phyloP scores from a whole-genome alignment of 2,888 invertebrate species.

The Entomobrya proxima region DNA sequence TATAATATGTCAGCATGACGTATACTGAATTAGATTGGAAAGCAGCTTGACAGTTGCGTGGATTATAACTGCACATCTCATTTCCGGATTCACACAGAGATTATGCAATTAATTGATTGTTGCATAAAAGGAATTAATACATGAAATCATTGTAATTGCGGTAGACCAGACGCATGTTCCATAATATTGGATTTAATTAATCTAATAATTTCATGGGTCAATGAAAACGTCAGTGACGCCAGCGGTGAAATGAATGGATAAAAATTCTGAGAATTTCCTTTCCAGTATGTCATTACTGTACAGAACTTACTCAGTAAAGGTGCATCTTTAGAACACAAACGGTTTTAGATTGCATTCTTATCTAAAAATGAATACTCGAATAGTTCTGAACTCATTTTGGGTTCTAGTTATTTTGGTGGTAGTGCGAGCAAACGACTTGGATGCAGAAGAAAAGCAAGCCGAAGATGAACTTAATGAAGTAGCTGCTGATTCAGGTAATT shows the following conservation, averaged over 20 bases:
- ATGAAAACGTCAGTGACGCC: neutral
- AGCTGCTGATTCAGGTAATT: slow-evolving; percentile 21
- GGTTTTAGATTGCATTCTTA: too few species aligned
- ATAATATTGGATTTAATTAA: neutral
- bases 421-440: neutral
- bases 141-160: too few species aligned
- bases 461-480: neutral
- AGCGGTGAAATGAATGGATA: neutral
- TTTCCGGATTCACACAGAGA: too few species aligned
- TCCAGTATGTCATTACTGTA: neutral
- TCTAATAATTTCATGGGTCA: neutral
- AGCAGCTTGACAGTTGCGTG: too few species aligned
- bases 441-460: neutral
- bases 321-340: too few species aligned
- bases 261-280: neutral
- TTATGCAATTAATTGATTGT: too few species aligned
- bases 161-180: neutral
- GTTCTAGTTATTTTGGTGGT: neutral
- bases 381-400: too few species aligned
- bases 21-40: too few species aligned
- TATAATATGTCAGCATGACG: too few species aligned
- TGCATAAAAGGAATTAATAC: too few species aligned
- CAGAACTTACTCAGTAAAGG: neutral
- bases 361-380: neutral
- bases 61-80: too few species aligned